Base-by-base conservation (phyloP, 2,113 vertebrate species). In the Silurus asotus region DNA sequence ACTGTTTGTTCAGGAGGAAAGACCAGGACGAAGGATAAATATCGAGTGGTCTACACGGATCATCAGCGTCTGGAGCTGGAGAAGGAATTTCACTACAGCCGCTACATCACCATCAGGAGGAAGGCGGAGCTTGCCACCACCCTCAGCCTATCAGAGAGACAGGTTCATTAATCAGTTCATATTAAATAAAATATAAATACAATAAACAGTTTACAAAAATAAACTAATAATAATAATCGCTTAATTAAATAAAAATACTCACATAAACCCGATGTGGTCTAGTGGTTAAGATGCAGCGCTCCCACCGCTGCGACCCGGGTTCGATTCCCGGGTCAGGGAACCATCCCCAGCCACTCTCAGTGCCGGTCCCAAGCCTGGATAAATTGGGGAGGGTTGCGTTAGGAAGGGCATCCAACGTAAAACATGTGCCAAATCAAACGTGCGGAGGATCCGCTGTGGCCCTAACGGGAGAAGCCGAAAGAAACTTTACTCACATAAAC, bases 1-100 rank as follows among this genome's bases (percentile, higher is more conserved):
- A 19, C 23, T 67, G 6, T 81, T 6, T 75, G 56, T 10, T 78
- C 69, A 91, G 90, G 95, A 92, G 98, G 97, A 25, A 99, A 99
- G 92, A 99, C 97, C 0, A 94, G 97, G 86, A 99, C 97, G 0
- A 98, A 98, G 92, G 97, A 99, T 92, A 98, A 99, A 89, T 99
- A 99, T 91, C 94, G 97, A 0, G 97, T 99, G 90, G 98, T 99
- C 28, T 99, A 99, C 92, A 98, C 97, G 0, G 98, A 99, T 89
- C 97, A 98, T 91, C 98, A 99, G 92, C 96, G 97, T 74, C 93
- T 97, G 93, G 97, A 97, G 91, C 89, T 97, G 90, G 97, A 97
- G 93, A 97, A 97, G 91, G 97, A 99, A 89, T 98, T 99, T 48
- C 97, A 99, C 91, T 98, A 97, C 90, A 99, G 97, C 90, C 96